These are phyloP conservation scores for Uloborus diversus DNA, from an alignment of 1,140 invertebrate species.

Conservation along the genomic window DNA sequence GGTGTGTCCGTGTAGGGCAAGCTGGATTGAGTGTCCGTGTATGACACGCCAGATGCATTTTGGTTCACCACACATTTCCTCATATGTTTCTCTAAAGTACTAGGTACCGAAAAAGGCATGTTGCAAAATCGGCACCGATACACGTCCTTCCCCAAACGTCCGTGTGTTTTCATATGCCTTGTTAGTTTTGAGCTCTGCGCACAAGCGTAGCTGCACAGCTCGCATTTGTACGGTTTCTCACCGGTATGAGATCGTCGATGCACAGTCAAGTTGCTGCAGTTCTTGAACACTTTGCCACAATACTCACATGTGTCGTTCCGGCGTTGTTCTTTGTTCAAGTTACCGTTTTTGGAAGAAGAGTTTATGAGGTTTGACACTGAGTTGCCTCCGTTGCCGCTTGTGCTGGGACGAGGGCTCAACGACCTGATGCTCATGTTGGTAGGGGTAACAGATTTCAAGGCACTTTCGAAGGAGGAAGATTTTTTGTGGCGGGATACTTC, in stretches of 20 bases:
- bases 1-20: too few relatives aligned
- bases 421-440: slow-evolving; percentile 36
- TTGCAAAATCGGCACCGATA: slow-evolving; percentile 71
- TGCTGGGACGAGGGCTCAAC: slow-evolving; percentile 87
- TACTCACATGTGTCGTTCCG: slow-evolving; percentile 71
- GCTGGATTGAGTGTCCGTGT: too few relatives aligned
- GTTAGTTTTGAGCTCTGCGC: slow-evolving; percentile 79
- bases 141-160: slow-evolving; percentile 69
- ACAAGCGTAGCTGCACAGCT: slow-evolving; percentile 70
- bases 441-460: slow-evolving; percentile 58
- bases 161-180: slow-evolving; percentile 81
- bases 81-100: slow-evolving; percentile 73
- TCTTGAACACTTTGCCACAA: slow-evolving; percentile 92
- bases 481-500: slow-evolving; percentile 43
- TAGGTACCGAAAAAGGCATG: slow-evolving; percentile 72
- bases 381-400: slow-evolving; percentile 76
- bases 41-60: slow-evolving; percentile 21
- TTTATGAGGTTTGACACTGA: slow-evolving; percentile 21
- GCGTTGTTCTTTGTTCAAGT: slow-evolving; percentile 67
- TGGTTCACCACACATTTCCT: slow-evolving; percentile 68
- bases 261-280: slow-evolving; percentile 90
- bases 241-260: slow-evolving; percentile 83
- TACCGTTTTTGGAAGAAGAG: slow-evolving; percentile 2
- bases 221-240: slow-evolving; percentile 73
- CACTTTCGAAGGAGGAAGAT: slow-evolving; percentile 60